Evolutionary conservation across 2,888 invertebrate genomes (phyloP), one percentile per base, ranked within the genome.

Genomic region (Volucella inflata): DNA sequence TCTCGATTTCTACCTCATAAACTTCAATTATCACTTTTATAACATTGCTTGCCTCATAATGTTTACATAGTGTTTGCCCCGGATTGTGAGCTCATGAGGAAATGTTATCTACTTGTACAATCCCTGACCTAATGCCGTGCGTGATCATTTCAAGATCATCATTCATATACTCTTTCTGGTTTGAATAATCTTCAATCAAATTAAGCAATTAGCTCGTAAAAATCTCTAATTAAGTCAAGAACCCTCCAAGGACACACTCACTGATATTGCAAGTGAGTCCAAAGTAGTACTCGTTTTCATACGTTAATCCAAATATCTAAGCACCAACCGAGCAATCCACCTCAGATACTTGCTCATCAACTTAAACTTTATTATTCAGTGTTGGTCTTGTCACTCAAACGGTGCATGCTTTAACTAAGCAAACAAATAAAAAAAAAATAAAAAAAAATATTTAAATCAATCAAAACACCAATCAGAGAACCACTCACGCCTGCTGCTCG

Each of bases 121-220:
- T 65, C 55, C 64, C 48, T 65, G 55, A 65, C 64, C 48, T 38
- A 74, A 14, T 12, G 17, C 12, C n/a, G 55, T 48, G 57, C 38
- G 64, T 65, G 75, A 75, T 65, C 30, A 30, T 65, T 75, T 65
- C 75, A 75, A 75, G 75, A 59, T 65, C 75, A 75, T 21, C 48
- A 8, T 8, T 38, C 30, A 30, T 30, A 30, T 6, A 46, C 48
- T 10, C 11, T 6, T 12, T 12, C 12, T n/a, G 16, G 8, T 46
- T 42, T 30, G 30, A 36, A 8, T 4, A 21, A 53, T 53, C 38
- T 40, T 50, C n/a, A 4, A 9, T 44, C n/a, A n/a, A 30, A 42
- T 12, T 59, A 71, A 40, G 30, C 16, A 60, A 51, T 50, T 2
- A 71, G 21, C 11, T 55, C 8, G 14, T 42, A 10, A 38, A 17